These are phyloP conservation scores for Drosophila kokeensis DNA, from an alignment of 2,888 invertebrate species.

Conservation along the genomic window DNA sequence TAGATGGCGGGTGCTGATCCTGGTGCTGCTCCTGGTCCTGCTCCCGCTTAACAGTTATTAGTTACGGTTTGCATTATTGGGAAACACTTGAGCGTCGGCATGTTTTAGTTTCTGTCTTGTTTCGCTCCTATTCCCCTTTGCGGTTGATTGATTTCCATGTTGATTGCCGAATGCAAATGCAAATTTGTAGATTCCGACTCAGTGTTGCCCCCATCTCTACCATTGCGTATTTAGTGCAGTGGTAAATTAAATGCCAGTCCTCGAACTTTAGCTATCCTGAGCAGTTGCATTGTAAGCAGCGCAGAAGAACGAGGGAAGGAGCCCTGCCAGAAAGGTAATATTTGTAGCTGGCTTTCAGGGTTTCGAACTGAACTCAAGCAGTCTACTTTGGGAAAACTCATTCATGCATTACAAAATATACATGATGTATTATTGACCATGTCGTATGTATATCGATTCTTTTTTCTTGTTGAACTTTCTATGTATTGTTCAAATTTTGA, in stretches of 20 bases:
- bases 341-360: conserved; percentile 15
- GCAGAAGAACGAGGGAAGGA: conserved; percentile 25
- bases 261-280: conserved; percentile 2
- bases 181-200: conserved; percentile 50
- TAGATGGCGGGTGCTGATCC: conserved; percentile 16
- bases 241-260: conserved; percentile 31
- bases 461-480: not conserved
- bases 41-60: conserved; percentile 62
- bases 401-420: conserved; percentile 40
- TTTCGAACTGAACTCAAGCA: conserved; percentile 2
- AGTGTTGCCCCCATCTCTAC: conserved; percentile 6
- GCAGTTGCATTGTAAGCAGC: conserved; percentile 50
- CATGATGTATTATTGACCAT: conserved; percentile 9
- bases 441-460: not conserved
- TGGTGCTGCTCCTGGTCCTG: conserved; percentile 6
- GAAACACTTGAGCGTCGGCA: conserved; percentile 59
- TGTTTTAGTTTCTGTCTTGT: conserved; percentile 31
- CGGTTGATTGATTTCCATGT: conserved; percentile 76
- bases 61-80: conserved; percentile 70
- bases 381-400: conserved; percentile 5
- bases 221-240: conserved; percentile 50
- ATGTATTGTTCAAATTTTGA: conserved; percentile 34
- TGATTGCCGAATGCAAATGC: conserved; percentile 73
- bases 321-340: conserved; percentile 1
- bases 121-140: conserved; percentile 36